These are phyloP conservation scores for Ciconia maguari DNA, from an alignment of 2,113 vertebrate genomes.

Conservation along the genomic window DNA sequence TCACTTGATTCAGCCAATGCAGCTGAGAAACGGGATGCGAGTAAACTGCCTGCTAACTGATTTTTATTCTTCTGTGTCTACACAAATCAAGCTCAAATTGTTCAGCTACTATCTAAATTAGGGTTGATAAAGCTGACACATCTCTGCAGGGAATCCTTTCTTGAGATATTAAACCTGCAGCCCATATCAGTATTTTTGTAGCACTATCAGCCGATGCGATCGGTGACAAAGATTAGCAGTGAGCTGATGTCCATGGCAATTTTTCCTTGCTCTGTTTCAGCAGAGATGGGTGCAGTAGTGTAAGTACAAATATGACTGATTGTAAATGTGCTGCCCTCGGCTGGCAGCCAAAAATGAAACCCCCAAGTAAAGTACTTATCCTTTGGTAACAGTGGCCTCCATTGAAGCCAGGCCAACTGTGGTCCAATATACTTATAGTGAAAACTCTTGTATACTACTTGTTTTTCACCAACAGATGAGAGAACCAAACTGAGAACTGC, in stretches of 20 bases:
- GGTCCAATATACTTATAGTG: rapidly evolving
- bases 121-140: slow-evolving; percentile 34
- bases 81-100: slow-evolving; percentile 43
- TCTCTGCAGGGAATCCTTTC: slow-evolving; percentile 29
- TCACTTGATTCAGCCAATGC: slow-evolving; percentile 8
- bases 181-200: slow-evolving; percentile 28
- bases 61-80: slow-evolving; percentile 40
- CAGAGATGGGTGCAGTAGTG: background rate
- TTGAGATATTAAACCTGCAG: slow-evolving; percentile 29
- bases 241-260: background rate
- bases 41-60: slow-evolving; percentile 1
- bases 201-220: background rate
- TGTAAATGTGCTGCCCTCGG: background rate
- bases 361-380: background rate
- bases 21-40: background rate
- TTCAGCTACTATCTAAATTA: slow-evolving; percentile 60
- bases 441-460: background rate
- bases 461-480: background rate
- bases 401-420: background rate
- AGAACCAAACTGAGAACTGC: background rate
- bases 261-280: background rate
- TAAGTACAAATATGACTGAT: background rate
- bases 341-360: background rate
- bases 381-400: background rate
- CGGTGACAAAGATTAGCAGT: slow-evolving; percentile 20